These are phyloP conservation scores for Resseliella maxima DNA, from an alignment of 2,888 invertebrate species.

Conservation along the genomic window DNA sequence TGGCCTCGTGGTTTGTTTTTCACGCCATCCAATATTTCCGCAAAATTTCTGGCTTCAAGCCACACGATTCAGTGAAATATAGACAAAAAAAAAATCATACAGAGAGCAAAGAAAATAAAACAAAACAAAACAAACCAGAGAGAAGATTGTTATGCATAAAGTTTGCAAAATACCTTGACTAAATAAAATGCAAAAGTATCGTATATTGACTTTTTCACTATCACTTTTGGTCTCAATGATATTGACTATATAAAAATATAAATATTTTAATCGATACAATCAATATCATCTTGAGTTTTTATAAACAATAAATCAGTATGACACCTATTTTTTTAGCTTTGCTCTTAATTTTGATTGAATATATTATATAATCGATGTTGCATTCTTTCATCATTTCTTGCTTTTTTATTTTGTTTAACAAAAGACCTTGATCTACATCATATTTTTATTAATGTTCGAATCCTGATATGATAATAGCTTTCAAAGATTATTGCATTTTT, in stretches of 20 bases:
- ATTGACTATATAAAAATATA: too few species aligned
- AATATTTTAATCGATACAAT: neutral
- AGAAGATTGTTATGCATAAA: slow-evolving; percentile 3
- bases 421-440: slow-evolving; percentile 55
- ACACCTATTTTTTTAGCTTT: neutral
- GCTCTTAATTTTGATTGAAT: too few species aligned
- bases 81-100: neutral
- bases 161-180: slow-evolving; percentile 49
- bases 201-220: slow-evolving; percentile 21
- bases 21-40: too few species aligned
- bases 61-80: too few species aligned
- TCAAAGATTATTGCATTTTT: too few species aligned
- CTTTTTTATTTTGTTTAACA: neutral
- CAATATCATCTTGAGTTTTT: neutral
- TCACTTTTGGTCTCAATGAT: slow-evolving; percentile 5
- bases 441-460: too few species aligned
- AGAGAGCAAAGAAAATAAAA: neutral
- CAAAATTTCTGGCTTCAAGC: neutral
- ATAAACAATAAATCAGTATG: slow-evolving; percentile 22
- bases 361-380: too few species aligned
- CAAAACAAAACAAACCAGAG: neutral
- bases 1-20: too few species aligned
- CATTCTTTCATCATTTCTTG: too few species aligned
- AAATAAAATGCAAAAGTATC: slow-evolving; percentile 51
- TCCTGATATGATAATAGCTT: too few species aligned